These are phyloP conservation scores for Neopelma chrysocephalum DNA, from an alignment of 2,797 vertebrate species.

Conservation along the genomic window DNA sequence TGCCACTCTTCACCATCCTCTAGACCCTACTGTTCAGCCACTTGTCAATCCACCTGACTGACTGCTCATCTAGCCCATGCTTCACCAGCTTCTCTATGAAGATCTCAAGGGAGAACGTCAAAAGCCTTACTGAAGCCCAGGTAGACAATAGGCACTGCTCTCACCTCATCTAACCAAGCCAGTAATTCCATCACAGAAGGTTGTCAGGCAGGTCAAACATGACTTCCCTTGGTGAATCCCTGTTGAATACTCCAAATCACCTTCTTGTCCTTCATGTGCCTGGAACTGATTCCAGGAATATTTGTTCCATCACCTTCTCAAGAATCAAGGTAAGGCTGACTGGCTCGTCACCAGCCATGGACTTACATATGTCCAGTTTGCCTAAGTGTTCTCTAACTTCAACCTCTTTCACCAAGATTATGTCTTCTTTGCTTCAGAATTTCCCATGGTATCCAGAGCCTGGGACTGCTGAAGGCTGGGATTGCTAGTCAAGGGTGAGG, in stretches of 20 bases:
- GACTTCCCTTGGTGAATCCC: neutral
- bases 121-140: neutral
- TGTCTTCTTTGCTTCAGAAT: neutral
- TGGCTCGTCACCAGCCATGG: neutral
- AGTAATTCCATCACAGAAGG: neutral
- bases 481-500: neutral
- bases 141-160: neutral
- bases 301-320: neutral
- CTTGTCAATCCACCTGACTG: neutral
- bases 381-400: neutral
- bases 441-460: neutral
- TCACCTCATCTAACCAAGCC: neutral
- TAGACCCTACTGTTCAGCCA: neutral
- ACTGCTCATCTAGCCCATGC: neutral
- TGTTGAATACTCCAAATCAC: neutral
- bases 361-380: neutral
- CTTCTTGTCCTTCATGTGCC: neutral
- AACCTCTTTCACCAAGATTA: neutral
- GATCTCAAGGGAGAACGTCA: neutral
- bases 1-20: neutral
- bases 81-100: neutral
- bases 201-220: neutral
- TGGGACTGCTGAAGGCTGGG: neutral
- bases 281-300: neutral
- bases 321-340: neutral